Percentiles rank a stretch among this genome's conserved stretches.
Conservation (phyloP, 1,140 invertebrate genomes). For the Leguminivora glycinivorella region DNA sequence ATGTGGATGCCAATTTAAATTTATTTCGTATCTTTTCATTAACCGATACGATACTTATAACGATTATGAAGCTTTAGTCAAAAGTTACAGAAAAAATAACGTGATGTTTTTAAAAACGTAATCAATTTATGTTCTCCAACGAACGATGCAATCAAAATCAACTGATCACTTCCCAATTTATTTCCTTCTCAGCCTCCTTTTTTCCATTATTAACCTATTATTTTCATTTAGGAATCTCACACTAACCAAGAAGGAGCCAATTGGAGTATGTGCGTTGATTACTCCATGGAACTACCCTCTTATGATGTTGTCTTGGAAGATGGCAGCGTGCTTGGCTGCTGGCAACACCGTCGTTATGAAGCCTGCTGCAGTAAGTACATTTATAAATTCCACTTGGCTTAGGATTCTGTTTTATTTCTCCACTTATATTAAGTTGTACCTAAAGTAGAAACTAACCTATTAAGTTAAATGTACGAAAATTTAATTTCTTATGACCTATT, state of each 20-base stretch:
- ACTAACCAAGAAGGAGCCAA: conserved; percentile 93
- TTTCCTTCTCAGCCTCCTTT: neutral
- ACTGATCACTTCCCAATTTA: neutral
- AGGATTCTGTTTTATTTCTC: neutral
- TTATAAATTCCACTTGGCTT: neutral
- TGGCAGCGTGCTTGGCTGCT: conserved; percentile 96
- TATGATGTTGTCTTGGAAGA: conserved; percentile 99
- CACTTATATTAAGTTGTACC: neutral
- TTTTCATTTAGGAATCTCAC: conserved; percentile 83
- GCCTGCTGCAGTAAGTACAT: conserved; percentile 86
- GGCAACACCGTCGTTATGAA: conserved; percentile 97
- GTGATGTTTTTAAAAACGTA: conserved; percentile 12
- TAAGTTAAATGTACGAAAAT: no score
- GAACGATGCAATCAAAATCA: neutral
- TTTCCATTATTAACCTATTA: conserved; percentile 9
- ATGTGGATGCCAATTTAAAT: no score
- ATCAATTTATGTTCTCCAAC: conserved; percentile 10
- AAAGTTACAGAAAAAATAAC: neutral
- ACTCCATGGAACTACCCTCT: conserved; percentile 99
- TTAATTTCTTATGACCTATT: no score
- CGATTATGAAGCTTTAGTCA: no score
- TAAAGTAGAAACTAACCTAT: no score
- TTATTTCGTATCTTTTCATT: no score
- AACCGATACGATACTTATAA: no score
- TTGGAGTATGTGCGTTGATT: conserved; percentile 95